phyloP scores from a whole-genome alignment of 2,888 invertebrate species.

The Laspeyria flexula region DNA sequence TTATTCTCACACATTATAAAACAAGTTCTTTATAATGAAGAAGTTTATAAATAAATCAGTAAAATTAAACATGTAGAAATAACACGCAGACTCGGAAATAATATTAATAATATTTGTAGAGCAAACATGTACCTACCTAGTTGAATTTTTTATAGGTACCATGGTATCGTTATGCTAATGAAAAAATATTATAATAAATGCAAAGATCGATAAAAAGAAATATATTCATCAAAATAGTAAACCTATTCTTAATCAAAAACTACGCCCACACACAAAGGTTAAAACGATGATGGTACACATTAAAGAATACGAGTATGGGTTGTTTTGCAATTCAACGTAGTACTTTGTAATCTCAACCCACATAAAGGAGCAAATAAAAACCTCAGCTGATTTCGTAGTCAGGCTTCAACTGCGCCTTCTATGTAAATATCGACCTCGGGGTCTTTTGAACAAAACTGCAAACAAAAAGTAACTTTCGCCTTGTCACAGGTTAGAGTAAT shows the following conservation, averaged over 20 bases:
- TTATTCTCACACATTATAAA: too few relatives aligned
- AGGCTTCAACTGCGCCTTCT: slow-evolving; percentile 29
- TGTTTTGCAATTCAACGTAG: slow-evolving; percentile 3
- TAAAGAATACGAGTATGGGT: background rate
- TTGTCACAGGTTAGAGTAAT: slow-evolving; percentile 50
- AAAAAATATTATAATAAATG: too few relatives aligned
- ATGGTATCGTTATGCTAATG: too few relatives aligned
- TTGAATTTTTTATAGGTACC: too few relatives aligned
- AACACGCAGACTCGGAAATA: too few relatives aligned
- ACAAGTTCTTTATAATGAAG: too few relatives aligned
- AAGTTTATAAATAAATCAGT: too few relatives aligned
- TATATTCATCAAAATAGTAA: too few relatives aligned
- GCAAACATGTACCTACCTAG: too few relatives aligned
- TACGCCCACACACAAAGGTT: background rate
- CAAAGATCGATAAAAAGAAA: too few relatives aligned
- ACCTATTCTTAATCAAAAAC: background rate
- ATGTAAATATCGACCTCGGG: slow-evolving; percentile 63
- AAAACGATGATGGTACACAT: background rate
- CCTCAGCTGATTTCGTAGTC: slow-evolving; percentile 6
- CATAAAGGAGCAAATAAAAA: slow-evolving; percentile 25
- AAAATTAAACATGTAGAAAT: too few relatives aligned
- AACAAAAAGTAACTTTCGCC: slow-evolving; percentile 75
- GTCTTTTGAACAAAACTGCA: slow-evolving; percentile 53
- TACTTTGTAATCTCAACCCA: slow-evolving; percentile 16
- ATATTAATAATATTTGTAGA: too few relatives aligned